Base-by-base conservation (phyloP, 2,797 vertebrate species). In the Myotis findleyi region DNA sequence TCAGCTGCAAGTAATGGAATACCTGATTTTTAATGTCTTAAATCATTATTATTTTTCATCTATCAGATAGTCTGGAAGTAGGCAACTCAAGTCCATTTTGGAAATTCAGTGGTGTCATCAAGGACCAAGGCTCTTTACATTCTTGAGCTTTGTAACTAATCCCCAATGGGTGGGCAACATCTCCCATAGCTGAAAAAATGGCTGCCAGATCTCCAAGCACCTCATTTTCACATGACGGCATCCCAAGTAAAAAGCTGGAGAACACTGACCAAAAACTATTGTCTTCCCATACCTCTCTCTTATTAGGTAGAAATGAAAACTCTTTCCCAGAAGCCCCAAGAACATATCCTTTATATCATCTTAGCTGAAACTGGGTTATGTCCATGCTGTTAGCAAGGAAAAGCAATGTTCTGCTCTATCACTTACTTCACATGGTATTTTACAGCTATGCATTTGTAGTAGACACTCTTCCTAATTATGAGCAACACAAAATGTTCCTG, bases 401-500 rank as follows among this genome's bases (percentile, higher is more conserved):
- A 87, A 6, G 83, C 20, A 38, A 89, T 36, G 21, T 86, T 89
- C 92, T 73, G 69, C 55, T 9, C 27, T 47, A 30, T 86, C 69
- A 18, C 44, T 94, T 82, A 64, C 89, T 91, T 95, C 68, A 53
- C 30, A 47, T 80, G 72, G 66, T 33, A 18, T 51, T 93, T 79
- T 82, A 87, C 33, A 91, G 51, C 33, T 44, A 25, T 49, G 33
- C 44, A 75, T 93, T 68, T 76, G 59, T 30, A 53, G 69, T 62
- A 76, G 86, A 87, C 66, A 95, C 36, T 72, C 66, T 94, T 95
- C 49, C 89, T 94, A 93, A 89, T 89, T 96, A 66, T 38, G 68
- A 66, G 92, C 51, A 92, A 80, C 17, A 92, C 91, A 93, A 95
- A 96, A 76, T 84, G 80, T 91, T n/a, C 75, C 71, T 64, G 91